Evolutionary conservation across 2,797 vertebrate genomes (phyloP).

Genomic region (Danio aesculapii): DNA sequence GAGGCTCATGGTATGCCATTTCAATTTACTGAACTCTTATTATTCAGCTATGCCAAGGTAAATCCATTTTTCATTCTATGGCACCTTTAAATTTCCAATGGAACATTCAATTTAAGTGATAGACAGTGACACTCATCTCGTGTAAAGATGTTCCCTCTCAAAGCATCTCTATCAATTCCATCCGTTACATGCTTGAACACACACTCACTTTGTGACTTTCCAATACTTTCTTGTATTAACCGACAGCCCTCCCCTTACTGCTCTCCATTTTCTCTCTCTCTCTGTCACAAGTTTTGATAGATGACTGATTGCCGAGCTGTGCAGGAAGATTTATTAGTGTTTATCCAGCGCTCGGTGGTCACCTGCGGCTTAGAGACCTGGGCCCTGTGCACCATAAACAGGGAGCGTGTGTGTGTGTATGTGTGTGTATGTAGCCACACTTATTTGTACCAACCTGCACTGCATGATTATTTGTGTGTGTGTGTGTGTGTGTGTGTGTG

Average conservation of each 20-base stretch:
- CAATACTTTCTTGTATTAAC: not conserved
- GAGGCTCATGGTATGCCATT: no score
- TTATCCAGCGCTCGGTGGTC: constrained; percentile 64
- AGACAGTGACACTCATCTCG: no score
- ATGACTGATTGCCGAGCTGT: constrained; percentile 59
- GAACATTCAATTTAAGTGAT: no score
- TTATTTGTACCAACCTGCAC: constrained; percentile 53
- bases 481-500: not conserved
- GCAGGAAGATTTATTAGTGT: constrained; percentile 66
- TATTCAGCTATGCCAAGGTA: no score
- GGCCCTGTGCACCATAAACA: constrained; percentile 57
- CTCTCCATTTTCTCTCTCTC: constrained; percentile 67
- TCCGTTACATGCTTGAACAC: no score
- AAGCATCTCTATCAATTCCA: no score
- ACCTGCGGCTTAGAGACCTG: constrained; percentile 64
- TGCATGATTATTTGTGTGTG: constrained; percentile 64
- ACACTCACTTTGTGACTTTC: constrained; percentile 41
- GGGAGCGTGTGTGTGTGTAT: constrained; percentile 28
- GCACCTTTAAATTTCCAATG: no score
- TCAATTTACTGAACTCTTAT: no score
- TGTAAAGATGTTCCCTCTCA: no score
- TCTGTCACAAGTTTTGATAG: constrained; percentile 66
- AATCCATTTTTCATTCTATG: no score
- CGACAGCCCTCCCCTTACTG: constrained; percentile 59
- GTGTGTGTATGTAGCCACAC: constrained; percentile 39